Percentiles rank a stretch among this genome's conserved stretches.
Conservation (phyloP, 2,113 vertebrate genomes). For the Ifrita kowaldi region DNA sequence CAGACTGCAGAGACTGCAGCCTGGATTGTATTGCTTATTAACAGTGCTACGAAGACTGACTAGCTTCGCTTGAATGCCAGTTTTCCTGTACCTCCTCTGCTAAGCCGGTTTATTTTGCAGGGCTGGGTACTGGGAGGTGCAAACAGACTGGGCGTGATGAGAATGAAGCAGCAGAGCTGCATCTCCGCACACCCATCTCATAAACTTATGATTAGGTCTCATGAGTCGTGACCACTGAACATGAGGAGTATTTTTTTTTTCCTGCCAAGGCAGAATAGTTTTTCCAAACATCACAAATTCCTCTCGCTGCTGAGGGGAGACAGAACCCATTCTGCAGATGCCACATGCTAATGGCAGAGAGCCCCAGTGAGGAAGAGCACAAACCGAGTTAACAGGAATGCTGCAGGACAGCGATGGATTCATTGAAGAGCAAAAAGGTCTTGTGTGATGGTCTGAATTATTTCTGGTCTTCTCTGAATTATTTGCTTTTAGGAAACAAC, state of each 20-base stretch:
- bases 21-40: background rate
- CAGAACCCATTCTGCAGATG: background rate
- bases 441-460: background rate
- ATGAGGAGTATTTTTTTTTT: background rate
- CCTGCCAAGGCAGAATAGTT: background rate
- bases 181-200: background rate
- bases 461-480: background rate
- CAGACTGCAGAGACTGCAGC: background rate
- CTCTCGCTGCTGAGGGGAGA: background rate
- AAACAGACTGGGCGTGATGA: too few relatives aligned
- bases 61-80: background rate
- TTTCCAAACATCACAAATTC: background rate
- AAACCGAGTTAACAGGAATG: fast-evolving
- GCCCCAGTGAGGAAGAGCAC: background rate
- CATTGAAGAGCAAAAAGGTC: background rate
- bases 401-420: background rate
- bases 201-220: background rate
- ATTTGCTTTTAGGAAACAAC: background rate
- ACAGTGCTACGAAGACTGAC: background rate
- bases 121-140: background rate
- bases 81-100: background rate
- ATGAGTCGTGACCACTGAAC: background rate
- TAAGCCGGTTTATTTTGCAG: background rate
- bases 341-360: background rate
- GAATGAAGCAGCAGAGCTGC: background rate